Base-by-base conservation (phyloP, 2,113 vertebrate genomes). In the Empidonax alnorum region DNA sequence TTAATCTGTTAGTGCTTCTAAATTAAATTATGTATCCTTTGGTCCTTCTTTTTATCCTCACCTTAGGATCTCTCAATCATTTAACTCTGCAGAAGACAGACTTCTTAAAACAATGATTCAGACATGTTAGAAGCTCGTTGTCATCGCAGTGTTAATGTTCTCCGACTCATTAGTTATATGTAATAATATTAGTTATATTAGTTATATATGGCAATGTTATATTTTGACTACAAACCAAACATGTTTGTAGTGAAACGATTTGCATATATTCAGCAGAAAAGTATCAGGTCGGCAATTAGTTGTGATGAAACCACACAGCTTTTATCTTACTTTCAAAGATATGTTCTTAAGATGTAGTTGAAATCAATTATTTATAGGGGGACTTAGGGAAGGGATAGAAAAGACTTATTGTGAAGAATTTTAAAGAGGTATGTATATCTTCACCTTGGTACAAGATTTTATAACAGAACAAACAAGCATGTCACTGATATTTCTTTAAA, bases 401-500 rank as follows among this genome's bases (percentile, higher is more conserved):
- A 93, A 58, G 22, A 44, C 13, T 74, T 7, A 9, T 20, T 24
- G 27, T 56, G 67, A 89, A 84, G 31, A 62, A 46, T 89, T 92
- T 91, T 46, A 76, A 55, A 65, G 21, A 44, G 7, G 1, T 67
- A 42, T 84, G 42, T 66, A 5, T 69, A 55, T 46, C 41, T 63
- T 69, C 41, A 66, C 25, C 68, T 78, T 50, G 22, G 27, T 84
- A 79, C 18, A 56, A 75, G 49, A 75, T 56, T 89, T 89, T 82
- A 37, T 47, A 84, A 56, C 10, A 83, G 68, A 78, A 66, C 28
- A 68, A 74, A 46, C 21, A 72, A 80, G 7, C 22, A 15, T n/a
- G 55, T 27, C 28, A 41, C 30, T 62, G 41, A 33, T 92, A 84
- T 58, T 81, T 90, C 72, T 96, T 87, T 82, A 87, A 92, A 90